These are phyloP conservation scores for Megalops cyprinoides DNA, from an alignment of 2,797 vertebrate genomes.

Conservation along the genomic window DNA sequence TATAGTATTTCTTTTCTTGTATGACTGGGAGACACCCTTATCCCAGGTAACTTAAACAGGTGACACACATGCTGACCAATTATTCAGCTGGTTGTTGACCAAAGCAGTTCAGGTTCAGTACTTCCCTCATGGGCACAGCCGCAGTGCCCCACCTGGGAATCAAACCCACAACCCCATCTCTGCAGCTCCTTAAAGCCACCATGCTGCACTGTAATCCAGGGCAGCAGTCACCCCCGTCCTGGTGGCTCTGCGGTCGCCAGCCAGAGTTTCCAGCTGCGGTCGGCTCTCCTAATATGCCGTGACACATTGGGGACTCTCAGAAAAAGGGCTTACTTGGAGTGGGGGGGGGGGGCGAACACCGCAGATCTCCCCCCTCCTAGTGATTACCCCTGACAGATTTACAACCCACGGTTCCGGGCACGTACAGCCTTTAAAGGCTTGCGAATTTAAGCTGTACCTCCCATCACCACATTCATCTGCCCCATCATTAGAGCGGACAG, in stretches of 20 bases:
- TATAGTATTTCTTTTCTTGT: background rate
- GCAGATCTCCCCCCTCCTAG: background rate
- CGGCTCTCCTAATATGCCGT: background rate
- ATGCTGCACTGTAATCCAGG: background rate
- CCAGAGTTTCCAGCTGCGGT: background rate
- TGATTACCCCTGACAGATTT: background rate
- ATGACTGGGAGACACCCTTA: background rate
- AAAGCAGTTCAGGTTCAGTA: background rate
- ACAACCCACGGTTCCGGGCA: background rate
- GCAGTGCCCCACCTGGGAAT: too few species aligned
- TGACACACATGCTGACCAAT: background rate
- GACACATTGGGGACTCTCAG: conserved; percentile 47
- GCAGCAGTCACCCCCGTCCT: background rate
- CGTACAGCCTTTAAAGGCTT: background rate
- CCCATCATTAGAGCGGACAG: too few species aligned
- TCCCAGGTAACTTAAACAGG: background rate
- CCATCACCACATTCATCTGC: too few species aligned
- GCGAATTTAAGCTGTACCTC: too few species aligned
- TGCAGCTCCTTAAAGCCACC: background rate
- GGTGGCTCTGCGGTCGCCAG: background rate
- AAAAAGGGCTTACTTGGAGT: background rate
- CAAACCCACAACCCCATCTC: conserved; percentile 23
- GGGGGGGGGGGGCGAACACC: background rate
- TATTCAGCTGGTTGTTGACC: background rate
- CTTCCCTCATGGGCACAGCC: too few species aligned